These are phyloP conservation scores for Phalloptychus januarius DNA, from an alignment of 2,797 vertebrate species.

Conservation along the genomic window DNA sequence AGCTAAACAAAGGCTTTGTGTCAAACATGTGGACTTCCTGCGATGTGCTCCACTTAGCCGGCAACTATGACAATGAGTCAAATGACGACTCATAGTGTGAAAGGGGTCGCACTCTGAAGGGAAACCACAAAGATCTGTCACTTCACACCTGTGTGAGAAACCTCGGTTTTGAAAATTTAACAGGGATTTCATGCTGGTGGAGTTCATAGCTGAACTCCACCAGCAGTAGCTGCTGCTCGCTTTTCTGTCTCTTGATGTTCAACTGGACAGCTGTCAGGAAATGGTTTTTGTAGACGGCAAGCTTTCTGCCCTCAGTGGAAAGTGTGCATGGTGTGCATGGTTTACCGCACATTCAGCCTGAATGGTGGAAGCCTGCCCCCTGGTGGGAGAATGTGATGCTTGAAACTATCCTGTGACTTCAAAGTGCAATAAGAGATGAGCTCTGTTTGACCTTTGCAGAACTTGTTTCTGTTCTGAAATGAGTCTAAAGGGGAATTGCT, in stretches of 20 bases:
- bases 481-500: not conserved
- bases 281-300: not conserved
- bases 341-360: not conserved
- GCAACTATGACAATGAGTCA: constrained; percentile 12
- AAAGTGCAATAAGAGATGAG: not conserved
- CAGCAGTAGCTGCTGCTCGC: not conserved
- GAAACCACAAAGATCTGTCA: constrained; percentile 31
- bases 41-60: constrained; percentile 2
- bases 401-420: not conserved
- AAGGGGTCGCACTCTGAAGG: not conserved
- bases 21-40: constrained; percentile 7
- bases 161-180: not conserved
- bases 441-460: not conserved
- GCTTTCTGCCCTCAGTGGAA: too few species aligned
- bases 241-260: not conserved
- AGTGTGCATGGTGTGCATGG: rapidly evolving
- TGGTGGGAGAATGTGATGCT: constrained; percentile 1
- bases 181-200: not conserved
- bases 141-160: constrained; percentile 19
- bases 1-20: not conserved
- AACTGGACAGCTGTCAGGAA: not conserved
- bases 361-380: constrained; percentile 26
- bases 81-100: not conserved
- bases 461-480: not conserved
- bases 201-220: too few species aligned